These are phyloP conservation scores for Danio kyathit DNA, from an alignment of 2,797 vertebrate species.

Conservation along the genomic window DNA sequence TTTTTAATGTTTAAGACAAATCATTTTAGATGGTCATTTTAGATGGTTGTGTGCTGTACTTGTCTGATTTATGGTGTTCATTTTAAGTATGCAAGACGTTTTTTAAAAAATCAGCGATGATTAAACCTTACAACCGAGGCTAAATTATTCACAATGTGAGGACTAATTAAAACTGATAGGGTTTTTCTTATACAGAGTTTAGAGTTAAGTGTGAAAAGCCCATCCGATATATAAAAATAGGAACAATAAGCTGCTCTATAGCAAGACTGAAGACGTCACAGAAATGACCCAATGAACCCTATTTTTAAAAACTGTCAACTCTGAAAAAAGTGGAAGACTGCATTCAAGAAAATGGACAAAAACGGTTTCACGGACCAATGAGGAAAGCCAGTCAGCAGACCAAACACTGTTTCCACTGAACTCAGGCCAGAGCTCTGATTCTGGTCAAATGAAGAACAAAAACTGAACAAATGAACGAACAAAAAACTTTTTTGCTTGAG, in stretches of 20 bases:
- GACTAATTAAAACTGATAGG: not conserved
- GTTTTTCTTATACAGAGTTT: not conserved
- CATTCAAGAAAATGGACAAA: not conserved
- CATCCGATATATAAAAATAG: not conserved
- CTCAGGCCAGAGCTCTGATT: slow-evolving; percentile 9
- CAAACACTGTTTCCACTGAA: slow-evolving; percentile 46
- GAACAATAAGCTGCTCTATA: not conserved
- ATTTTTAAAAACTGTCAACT: not conserved
- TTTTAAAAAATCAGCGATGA: not conserved
- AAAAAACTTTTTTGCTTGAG: slow-evolving; percentile 34
- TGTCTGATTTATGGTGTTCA: not conserved
- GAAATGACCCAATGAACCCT: not conserved
- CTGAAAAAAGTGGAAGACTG: slow-evolving; percentile 7
- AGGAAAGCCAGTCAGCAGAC: slow-evolving; percentile 25
- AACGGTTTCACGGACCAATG: slow-evolving; percentile 26
- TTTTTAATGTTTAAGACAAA: not conserved
- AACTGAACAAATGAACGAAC: not conserved
- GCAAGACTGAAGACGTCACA: not conserved
- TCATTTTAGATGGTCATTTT: not conserved
- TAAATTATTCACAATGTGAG: not conserved
- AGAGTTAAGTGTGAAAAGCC: slow-evolving; percentile 26
- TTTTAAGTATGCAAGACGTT: not conserved
- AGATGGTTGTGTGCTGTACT: not conserved
- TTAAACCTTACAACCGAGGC: not conserved
- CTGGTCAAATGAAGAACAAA: slow-evolving; percentile 2